phyloP scores from a whole-genome alignment of 2,113 vertebrate genomes.

The Hippocampus comes region DNA sequence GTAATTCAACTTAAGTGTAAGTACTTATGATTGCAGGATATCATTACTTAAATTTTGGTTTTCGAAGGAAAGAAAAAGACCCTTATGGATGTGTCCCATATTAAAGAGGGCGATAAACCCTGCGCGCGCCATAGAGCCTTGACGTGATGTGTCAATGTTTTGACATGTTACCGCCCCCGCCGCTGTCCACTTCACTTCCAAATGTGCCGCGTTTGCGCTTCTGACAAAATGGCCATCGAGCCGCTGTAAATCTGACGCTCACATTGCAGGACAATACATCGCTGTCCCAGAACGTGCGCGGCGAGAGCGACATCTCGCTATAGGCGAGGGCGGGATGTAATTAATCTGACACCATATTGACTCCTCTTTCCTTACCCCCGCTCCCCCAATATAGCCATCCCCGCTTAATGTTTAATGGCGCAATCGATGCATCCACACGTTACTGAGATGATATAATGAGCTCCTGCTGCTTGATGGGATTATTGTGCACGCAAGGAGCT shows the following conservation, averaged over 20 bases:
- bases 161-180: constrained; percentile 33
- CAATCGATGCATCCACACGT: constrained; percentile 63
- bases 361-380: constrained; percentile 57
- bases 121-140: constrained; percentile 6
- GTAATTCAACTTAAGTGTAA: not conserved
- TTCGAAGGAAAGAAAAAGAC: not conserved
- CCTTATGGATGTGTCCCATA: not conserved
- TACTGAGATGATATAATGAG: constrained; percentile 72
- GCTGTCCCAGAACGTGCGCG: constrained; percentile 45
- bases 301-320: constrained; percentile 49
- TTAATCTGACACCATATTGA: constrained; percentile 74
- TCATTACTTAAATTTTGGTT: not conserved
- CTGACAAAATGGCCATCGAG: constrained; percentile 58
- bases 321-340: constrained; percentile 57
- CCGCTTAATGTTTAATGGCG: constrained; percentile 75
- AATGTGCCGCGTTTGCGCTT: constrained; percentile 57
- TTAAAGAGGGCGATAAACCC: not conserved
- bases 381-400: constrained; percentile 67
- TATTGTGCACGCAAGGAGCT: constrained; percentile 14
- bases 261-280: constrained; percentile 46
- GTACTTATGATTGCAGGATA: not conserved
- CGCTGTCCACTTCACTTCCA: constrained; percentile 47
- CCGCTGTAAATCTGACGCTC: constrained; percentile 52
- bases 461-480: constrained; percentile 36
- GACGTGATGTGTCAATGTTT: constrained; percentile 13